These are phyloP conservation scores for Caenorhabditis uteleia DNA, from an alignment of 2,888 invertebrate species.

Conservation along the genomic window DNA sequence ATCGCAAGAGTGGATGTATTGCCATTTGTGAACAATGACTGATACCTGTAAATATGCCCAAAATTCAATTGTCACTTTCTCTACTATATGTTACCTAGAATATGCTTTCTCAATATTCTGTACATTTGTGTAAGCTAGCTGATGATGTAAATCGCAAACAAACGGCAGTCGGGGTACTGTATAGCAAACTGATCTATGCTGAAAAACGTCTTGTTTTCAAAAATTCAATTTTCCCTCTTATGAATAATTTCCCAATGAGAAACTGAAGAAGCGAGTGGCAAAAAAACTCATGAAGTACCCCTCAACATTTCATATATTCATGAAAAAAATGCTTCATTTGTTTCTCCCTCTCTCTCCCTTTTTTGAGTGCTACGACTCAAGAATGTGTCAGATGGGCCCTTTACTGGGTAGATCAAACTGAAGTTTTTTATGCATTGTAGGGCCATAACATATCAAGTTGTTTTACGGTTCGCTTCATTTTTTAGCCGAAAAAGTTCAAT, in stretches of 20 bases:
- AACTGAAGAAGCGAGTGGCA: slow-evolving; percentile 2
- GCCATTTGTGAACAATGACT: slow-evolving; percentile 39
- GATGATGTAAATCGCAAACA: slow-evolving; percentile 61
- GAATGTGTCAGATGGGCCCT: too few species aligned
- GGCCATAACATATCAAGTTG: too few species aligned
- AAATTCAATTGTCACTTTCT: background rate
- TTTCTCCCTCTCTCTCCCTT: too few species aligned
- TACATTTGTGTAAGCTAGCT: slow-evolving; percentile 50
- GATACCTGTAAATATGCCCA: slow-evolving; percentile 27
- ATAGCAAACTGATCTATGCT: slow-evolving; percentile 35
- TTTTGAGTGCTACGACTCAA: too few species aligned
- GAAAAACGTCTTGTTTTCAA: slow-evolving; percentile 4
- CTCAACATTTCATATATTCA: too few species aligned
- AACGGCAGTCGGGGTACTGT: slow-evolving; percentile 49
- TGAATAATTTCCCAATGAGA: slow-evolving; percentile 8
- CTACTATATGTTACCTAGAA: slow-evolving; percentile 29
- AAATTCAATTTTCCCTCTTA: background rate
- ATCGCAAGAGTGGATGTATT: slow-evolving; percentile 42
- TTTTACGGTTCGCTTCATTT: too few species aligned
- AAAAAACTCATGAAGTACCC: too few species aligned
- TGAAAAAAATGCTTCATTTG: too few species aligned
- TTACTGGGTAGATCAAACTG: too few species aligned
- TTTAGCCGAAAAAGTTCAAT: too few species aligned
- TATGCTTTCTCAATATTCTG: slow-evolving; percentile 49
- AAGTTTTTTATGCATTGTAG: too few species aligned